Conservation (phyloP, 1,140 invertebrate species). For the Temnothorax curvispinosus region DNA sequence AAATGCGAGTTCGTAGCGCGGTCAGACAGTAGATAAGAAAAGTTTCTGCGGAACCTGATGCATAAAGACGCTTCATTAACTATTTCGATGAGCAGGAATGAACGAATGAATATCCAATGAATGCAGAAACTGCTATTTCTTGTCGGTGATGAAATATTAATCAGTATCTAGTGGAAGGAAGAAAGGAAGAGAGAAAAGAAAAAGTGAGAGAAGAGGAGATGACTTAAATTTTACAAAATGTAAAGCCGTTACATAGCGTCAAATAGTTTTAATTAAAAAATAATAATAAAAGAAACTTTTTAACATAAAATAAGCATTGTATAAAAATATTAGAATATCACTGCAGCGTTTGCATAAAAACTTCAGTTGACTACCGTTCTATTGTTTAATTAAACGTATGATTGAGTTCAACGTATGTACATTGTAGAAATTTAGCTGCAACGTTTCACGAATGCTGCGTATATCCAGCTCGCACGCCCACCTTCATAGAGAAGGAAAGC, state of each 20-base stretch:
- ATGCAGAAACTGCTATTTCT: constrained; percentile 23
- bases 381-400: constrained; percentile 5
- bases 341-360: not conserved
- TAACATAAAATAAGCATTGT: not conserved
- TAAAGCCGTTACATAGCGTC: not conserved
- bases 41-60: not conserved
- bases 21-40: constrained; percentile 22
- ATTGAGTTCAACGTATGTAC: not conserved
- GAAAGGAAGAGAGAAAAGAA: not conserved
- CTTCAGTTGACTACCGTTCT: not conserved
- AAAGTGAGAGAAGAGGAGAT: not conserved
- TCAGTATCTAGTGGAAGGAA: not conserved
- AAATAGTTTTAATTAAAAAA: constrained; percentile 6
- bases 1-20: not conserved
- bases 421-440: not conserved
- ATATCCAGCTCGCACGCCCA: not conserved
- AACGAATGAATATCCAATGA: constrained; percentile 28
- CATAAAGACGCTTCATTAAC: constrained; percentile 27
- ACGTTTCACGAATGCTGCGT: not conserved
- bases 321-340: constrained; percentile 1
- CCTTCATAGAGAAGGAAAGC: not conserved
- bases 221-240: not conserved
- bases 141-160: constrained; percentile 38
- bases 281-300: not conserved
- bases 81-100: not conserved